Evolutionary conservation across 2,888 invertebrate species (phyloP).

Genomic region (Cephus rjabovi): DNA sequence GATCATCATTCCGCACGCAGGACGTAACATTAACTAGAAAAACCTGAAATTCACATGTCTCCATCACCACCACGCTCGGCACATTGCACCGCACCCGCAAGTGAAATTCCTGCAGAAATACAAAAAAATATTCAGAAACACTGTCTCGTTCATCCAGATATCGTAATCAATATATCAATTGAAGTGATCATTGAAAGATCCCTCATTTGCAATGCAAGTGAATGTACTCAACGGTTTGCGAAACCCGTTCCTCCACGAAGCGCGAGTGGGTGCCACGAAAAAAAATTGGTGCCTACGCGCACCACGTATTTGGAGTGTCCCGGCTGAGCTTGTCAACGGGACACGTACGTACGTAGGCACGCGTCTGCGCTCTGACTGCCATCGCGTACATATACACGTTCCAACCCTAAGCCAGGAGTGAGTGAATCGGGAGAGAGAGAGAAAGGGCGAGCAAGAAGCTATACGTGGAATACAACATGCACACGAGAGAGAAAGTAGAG

Average conservation of each 20-base stretch:
- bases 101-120: not conserved
- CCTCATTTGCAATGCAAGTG: conserved; percentile 26
- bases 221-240: conserved; percentile 28
- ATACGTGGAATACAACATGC: not conserved
- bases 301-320: conserved; percentile 45
- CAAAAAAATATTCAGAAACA: not conserved
- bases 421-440: not conserved
- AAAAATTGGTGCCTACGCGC: conserved; percentile 51
- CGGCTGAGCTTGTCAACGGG: not conserved
- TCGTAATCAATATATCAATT: not conserved
- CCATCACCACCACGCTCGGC: not conserved
- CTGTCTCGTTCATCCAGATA: not conserved
- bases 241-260: conserved; percentile 12
- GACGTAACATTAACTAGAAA: not conserved
- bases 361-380: not conserved
- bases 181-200: not conserved
- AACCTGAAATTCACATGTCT: not conserved
- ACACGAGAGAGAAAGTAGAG: not conserved
- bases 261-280: conserved; percentile 43
- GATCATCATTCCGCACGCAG: not conserved
- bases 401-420: not conserved
- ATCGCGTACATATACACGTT: not conserved
- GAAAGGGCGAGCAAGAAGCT: not conserved
- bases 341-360: not conserved
- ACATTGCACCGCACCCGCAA: not conserved